Conservation (phyloP, 2,113 vertebrate species). For the Talpa occidentalis region DNA sequence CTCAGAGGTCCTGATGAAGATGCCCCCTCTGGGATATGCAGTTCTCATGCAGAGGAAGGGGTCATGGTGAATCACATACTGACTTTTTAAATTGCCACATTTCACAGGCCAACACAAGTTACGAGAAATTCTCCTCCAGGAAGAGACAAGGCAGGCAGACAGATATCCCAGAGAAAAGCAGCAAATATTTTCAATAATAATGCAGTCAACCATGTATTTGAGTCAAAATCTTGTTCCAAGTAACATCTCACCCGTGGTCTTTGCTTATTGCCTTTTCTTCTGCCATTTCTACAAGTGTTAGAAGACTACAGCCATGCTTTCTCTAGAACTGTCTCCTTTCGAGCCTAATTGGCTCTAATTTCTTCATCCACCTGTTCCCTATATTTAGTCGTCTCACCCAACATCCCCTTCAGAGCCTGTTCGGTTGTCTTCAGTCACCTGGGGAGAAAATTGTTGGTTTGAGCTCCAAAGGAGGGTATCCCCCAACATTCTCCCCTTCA, state of each 20-base stretch:
- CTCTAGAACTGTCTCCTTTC: neutral
- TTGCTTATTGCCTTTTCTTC: neutral
- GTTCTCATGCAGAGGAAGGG: neutral
- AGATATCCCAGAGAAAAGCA: neutral
- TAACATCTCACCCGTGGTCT: neutral
- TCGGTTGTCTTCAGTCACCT: neutral
- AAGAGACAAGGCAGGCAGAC: neutral
- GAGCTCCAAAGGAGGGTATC: neutral
- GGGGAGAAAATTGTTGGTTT: neutral
- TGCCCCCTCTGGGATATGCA: neutral
- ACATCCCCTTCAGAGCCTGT: neutral
- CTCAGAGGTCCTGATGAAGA: neutral
- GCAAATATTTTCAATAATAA: neutral
- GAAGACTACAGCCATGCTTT: neutral
- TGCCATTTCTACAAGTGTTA: neutral
- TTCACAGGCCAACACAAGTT: neutral
- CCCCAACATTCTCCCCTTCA: neutral
- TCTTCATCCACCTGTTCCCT: neutral
- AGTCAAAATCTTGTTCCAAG: neutral
- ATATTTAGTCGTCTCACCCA: neutral
- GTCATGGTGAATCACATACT: neutral
- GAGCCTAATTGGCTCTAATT: neutral
- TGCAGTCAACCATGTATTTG: neutral
- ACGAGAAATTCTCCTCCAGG: neutral
- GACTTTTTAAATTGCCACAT: neutral